A percentile compares a stretch with the other conserved stretches of the same genome.
Evolutionary conservation across 2,888 invertebrate species (phyloP).

Genomic region (Diaphora mendica): DNA sequence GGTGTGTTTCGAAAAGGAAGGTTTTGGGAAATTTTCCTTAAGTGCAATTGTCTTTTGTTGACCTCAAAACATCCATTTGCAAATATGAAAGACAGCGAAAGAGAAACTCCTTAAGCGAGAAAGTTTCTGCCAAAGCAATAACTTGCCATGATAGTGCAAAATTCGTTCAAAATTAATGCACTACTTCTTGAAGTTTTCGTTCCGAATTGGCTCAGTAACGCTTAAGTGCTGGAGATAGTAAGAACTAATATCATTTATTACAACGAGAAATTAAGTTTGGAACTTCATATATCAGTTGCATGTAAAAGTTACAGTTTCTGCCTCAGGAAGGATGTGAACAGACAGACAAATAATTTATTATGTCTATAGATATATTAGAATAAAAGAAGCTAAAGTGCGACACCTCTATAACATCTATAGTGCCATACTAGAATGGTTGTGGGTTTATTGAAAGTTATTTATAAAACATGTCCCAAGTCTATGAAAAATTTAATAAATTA

Average conservation of each 20-base stretch:
- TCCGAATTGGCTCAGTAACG: constrained; percentile 6
- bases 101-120: constrained; percentile 25
- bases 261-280: background rate
- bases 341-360: too few species aligned
- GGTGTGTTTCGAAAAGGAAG: background rate
- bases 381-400: background rate
- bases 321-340: background rate
- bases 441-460: too few species aligned
- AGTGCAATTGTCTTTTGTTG: background rate
- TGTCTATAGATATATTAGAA: background rate
- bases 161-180: constrained; percentile 32
- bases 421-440: too few species aligned
- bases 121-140: constrained; percentile 31
- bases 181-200: constrained; percentile 25
- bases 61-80: background rate
- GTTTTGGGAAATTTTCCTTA: background rate
- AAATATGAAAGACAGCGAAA: constrained; percentile 27
- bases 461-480: too few species aligned
- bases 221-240: background rate
- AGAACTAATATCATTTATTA: constrained; percentile 18
- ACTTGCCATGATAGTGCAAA: constrained; percentile 18
- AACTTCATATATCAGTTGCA: background rate
- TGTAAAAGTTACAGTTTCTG: background rate
- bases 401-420: too few species aligned
- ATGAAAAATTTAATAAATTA: too few species aligned